phyloP scores from a whole-genome alignment of 2,888 invertebrate species.

The Apodemia mormo region DNA sequence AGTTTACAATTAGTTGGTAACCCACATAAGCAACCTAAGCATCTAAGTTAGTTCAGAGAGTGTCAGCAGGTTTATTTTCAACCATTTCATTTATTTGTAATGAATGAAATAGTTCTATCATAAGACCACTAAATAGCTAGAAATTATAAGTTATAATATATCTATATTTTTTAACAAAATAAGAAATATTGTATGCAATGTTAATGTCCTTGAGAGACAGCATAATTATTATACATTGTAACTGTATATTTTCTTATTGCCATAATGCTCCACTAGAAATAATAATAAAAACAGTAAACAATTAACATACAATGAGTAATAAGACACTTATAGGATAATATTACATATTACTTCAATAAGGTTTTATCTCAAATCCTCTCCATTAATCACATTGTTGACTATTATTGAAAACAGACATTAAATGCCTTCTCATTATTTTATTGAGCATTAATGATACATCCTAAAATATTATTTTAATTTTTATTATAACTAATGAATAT shows the following conservation, averaged over 20 bases:
- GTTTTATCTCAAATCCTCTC: neutral
- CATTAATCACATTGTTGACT: conserved; percentile 15
- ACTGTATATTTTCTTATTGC: neutral
- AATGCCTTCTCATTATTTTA: conserved; percentile 9
- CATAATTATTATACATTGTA: no score
- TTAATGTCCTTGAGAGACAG: no score
- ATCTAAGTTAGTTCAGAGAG: no score
- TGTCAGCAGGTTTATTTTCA: no score
- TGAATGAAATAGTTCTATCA: no score
- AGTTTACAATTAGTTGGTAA: no score
- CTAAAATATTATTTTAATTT: neutral
- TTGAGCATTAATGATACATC: neutral
- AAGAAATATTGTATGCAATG: no score
- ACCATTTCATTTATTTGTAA: no score
- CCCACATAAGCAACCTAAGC: no score
- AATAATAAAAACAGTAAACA: conserved; percentile 1
- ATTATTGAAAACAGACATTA: conserved; percentile 4
- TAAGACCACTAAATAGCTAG: no score
- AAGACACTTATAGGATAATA: conserved; percentile 6
- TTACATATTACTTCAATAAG: neutral
- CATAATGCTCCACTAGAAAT: neutral
- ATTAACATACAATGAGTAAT: conserved; percentile 7
- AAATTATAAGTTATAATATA: no score
- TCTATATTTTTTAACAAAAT: no score
- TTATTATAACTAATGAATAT: neutral